A percentile compares a stretch with the other conserved stretches of the same genome.
These are phyloP conservation scores for Chaetogeoica ovagalla DNA, from an alignment of 2,888 invertebrate genomes.

Conservation along the genomic window DNA sequence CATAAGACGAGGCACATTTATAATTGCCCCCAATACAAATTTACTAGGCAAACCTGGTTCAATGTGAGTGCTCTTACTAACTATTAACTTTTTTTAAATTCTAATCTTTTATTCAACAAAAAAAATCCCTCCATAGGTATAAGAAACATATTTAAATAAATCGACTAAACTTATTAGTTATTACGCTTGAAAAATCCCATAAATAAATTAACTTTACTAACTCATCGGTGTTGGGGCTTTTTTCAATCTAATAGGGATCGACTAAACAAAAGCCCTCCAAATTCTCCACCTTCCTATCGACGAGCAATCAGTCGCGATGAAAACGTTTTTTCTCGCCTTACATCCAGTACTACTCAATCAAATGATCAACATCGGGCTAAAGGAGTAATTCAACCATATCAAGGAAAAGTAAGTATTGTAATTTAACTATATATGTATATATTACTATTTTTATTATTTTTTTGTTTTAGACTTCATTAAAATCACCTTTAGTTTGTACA, in stretches of 20 bases:
- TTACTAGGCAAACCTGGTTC: slow-evolving; percentile 57
- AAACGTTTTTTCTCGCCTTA: slow-evolving; percentile 77
- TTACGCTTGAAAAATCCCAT: slow-evolving; percentile 20
- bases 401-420: slow-evolving; percentile 62
- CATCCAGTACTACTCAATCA: slow-evolving; percentile 65
- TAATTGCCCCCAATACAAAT: slow-evolving; percentile 55
- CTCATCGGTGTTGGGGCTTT: slow-evolving; percentile 45
- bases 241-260: slow-evolving; percentile 60
- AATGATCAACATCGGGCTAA: slow-evolving; percentile 61
- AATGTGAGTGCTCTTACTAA: slow-evolving; percentile 57
- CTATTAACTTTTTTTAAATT: slow-evolving; percentile 37
- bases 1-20: slow-evolving; percentile 56
- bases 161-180: slow-evolving; percentile 27
- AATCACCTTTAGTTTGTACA: slow-evolving; percentile 72
- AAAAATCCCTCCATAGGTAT: slow-evolving; percentile 1
- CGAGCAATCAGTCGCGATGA: slow-evolving; percentile 63
- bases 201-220: slow-evolving; percentile 51
- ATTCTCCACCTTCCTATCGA: slow-evolving; percentile 65
- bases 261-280: slow-evolving; percentile 66
- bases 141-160: slow-evolving; percentile 2
- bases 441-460: slow-evolving; percentile 34
- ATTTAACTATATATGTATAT: not conserved
- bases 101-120: slow-evolving; percentile 23
- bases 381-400: slow-evolving; percentile 65
- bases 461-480: slow-evolving; percentile 60